Base-by-base conservation (phyloP, 2,797 vertebrate species). In the Eulemur rubriventer region DNA sequence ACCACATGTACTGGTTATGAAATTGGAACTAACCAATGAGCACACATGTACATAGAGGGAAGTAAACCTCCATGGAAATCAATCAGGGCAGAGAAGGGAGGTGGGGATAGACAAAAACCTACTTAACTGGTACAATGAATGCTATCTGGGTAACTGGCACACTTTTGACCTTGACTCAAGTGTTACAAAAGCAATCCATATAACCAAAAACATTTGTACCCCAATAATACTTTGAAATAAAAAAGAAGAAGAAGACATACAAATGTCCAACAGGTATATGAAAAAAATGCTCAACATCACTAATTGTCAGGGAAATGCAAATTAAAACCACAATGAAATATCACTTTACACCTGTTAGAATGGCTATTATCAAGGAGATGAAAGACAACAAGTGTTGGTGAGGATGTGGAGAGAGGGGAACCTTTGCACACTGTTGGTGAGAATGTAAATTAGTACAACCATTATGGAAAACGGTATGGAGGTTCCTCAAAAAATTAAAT, bases 241-340 rank as follows among this genome's bases (percentile, higher is more conserved):
- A 59, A 28, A 59, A 59, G 24, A 57, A 57, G 55, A 78, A 35
- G 63, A 72, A 55, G 38, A 55, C 8, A 59, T 43, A 90, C 43
- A 90, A 61, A 84, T 90, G 52, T 7, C 28, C 7, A 43, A 84
- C 8, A 61, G 17, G 13, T 14, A 7, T 11, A 63, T 63, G 46
- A 65, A 73, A 90, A 38, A 78, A 50, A 59, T 22, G 4, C 22
- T 89, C 52, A 63, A 11, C 43, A 78, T 85, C 52, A 72, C 48
- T 91, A 61, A 85, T 72, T 43, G 63, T 63, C 82, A 70, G 65
- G n/a, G 65, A 86, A 86, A 80, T 95, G 24, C 26, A 91, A 86
- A 95, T 80, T 89, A 41, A 95, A 86, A 73, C 30, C 55, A 65
- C 55, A 59, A 30, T 35, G 30, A 81, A 41, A 26, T 48, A 72